phyloP scores from a whole-genome alignment of 2,888 invertebrate genomes.

The Lasioglossum zephyrum region DNA sequence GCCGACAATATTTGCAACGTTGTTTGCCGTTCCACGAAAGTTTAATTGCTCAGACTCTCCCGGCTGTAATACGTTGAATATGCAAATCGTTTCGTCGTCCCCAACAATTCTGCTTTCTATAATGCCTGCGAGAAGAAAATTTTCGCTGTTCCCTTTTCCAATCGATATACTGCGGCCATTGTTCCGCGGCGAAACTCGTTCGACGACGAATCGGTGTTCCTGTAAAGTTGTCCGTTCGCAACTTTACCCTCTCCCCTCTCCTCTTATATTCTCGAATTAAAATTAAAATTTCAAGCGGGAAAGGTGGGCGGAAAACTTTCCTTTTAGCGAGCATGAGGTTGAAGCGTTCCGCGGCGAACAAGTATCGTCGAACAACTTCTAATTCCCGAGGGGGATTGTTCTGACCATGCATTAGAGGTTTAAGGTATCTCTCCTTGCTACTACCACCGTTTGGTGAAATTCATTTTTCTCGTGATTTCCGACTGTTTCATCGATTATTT shows the following conservation, averaged over 20 bases:
- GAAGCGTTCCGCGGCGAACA: neutral
- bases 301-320: conserved; percentile 1
- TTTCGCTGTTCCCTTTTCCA: neutral
- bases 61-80: neutral
- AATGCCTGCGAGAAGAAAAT: neutral
- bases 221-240: neutral
- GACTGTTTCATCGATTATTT: neutral
- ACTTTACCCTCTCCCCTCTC: neutral
- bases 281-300: neutral
- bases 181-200: conserved; percentile 6
- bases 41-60: conserved; percentile 34
- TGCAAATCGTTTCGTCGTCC: neutral
- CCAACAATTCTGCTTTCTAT: neutral
- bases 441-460: neutral
- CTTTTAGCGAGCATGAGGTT: neutral
- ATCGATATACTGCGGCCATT: neutral
- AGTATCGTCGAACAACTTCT: conserved; percentile 25
- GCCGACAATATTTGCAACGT: conserved; percentile 31
- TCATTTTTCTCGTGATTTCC: neutral
- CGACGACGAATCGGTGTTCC: neutral
- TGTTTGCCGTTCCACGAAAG: conserved; percentile 12
- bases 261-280: neutral
- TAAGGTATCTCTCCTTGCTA: neutral
- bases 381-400: conserved; percentile 34
- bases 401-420: conserved; percentile 23